These are phyloP conservation scores for Hesperia comma DNA, from an alignment of 2,888 invertebrate genomes.

Conservation along the genomic window DNA sequence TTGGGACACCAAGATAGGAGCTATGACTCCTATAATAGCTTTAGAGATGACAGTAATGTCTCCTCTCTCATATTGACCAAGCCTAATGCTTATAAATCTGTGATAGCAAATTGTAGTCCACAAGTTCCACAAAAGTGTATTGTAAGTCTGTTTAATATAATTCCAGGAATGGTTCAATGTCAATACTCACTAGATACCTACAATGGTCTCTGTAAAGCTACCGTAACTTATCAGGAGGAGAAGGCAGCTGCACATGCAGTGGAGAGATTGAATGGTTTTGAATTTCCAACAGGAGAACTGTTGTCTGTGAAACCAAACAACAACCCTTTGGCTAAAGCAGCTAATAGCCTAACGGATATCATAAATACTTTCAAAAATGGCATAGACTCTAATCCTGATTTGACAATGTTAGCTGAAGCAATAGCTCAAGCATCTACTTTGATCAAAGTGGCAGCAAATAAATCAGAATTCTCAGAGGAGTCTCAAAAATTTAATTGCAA, in stretches of 20 bases:
- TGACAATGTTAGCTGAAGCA: slow-evolving; percentile 89
- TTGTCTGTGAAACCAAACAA: slow-evolving; percentile 89
- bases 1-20: slow-evolving; percentile 45
- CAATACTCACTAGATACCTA: slow-evolving; percentile 75
- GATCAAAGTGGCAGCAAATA: slow-evolving; percentile 86
- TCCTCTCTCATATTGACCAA: slow-evolving; percentile 44
- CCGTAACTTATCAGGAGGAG: slow-evolving; percentile 66
- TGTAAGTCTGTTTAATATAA: slow-evolving; percentile 93
- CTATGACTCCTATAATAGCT: slow-evolving; percentile 44
- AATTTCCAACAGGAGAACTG: slow-evolving; percentile 95
- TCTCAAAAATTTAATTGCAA: slow-evolving; percentile 73
- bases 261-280: slow-evolving; percentile 94
- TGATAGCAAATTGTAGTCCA: slow-evolving; percentile 89
- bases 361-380: slow-evolving; percentile 71
- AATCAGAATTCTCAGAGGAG: slow-evolving; percentile 47
- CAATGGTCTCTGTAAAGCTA: slow-evolving; percentile 73
- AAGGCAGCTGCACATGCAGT: slow-evolving; percentile 85
- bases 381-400: slow-evolving; percentile 72
- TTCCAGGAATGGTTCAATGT: slow-evolving; percentile 85
- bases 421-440: slow-evolving; percentile 90
- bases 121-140: slow-evolving; percentile 89
- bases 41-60: slow-evolving; percentile 48
- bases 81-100: slow-evolving; percentile 83
- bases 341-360: slow-evolving; percentile 65
- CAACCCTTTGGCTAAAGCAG: slow-evolving; percentile 68